These are phyloP conservation scores for Lasiommata megera DNA, from an alignment of 2,888 invertebrate species.

Conservation along the genomic window DNA sequence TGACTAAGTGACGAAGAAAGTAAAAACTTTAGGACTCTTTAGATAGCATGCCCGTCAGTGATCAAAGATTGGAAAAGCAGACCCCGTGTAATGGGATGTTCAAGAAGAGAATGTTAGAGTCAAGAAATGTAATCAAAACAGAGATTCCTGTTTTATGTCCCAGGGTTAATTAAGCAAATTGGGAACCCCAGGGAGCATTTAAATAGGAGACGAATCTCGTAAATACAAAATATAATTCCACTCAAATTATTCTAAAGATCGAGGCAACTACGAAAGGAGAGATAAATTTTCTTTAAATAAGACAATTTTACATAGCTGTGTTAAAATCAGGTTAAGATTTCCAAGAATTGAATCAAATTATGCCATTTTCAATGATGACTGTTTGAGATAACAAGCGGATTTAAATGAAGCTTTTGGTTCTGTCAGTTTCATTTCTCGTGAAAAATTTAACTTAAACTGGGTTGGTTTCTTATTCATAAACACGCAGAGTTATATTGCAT, in stretches of 20 bases:
- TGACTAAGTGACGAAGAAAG: no score
- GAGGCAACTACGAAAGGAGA: slow-evolving; percentile 41
- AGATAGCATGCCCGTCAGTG: no score
- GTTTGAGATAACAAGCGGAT: no score
- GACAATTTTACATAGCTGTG: slow-evolving; percentile 5
- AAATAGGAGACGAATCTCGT: slow-evolving; percentile 36
- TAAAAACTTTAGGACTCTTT: no score
- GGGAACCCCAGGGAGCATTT: slow-evolving; percentile 16
- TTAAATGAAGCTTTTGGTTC: not conserved
- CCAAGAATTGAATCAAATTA: not conserved
- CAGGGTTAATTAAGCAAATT: slow-evolving; percentile 19
- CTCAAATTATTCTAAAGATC: slow-evolving; percentile 64
- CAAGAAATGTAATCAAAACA: not conserved
- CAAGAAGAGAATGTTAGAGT: not conserved
- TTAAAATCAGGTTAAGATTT: slow-evolving; percentile 5
- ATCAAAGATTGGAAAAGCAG: no score
- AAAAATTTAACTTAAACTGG: not conserved
- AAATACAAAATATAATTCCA: slow-evolving; percentile 49
- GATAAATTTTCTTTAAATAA: slow-evolving; percentile 19
- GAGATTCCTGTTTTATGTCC: slow-evolving; percentile 14
- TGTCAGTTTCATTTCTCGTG: not conserved
- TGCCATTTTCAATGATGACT: not conserved
- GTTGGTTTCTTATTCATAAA: no score
- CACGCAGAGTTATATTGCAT: no score
- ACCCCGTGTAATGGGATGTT: no score